Base-by-base conservation (phyloP, 2,113 vertebrate species). In the Ictidomys tridecemlineatus region DNA sequence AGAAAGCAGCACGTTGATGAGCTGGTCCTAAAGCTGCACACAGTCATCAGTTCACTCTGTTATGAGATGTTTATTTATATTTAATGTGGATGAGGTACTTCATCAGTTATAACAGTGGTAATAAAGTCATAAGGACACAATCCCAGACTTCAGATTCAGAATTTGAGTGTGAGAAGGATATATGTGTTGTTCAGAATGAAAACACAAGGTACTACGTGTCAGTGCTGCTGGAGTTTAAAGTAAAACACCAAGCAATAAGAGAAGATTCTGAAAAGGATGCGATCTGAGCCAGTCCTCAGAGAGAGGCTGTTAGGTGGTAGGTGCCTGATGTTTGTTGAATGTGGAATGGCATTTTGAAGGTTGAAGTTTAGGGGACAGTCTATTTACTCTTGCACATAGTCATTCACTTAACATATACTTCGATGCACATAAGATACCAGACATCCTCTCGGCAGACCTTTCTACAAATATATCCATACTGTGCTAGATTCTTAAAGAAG, bases 11-110 rank as follows among this genome's bases (percentile, higher is more conserved):
- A 67, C 5, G 26, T 7, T 58, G 63, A 94, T 83, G 45, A 37
- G 76, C 95, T 93, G 77, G 34, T 83, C 95, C 74, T 79, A 73
- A 63, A 94, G 61, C 13, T 2, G 84, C 51, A 85, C 39, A 76
- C 14, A 39, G 73, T 69, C 63, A 91, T 94, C 30, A 37, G 37
- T 67, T 65, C 42, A 61, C 39, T 92, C 32, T 89, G 94, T 85
- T 51, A 45, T 95, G 82, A 95, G 26, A 12, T 72, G 28, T 96
- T 90, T 92, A 77, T 77, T 93, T 84, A n/a, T 67, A 79, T 56
- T 91, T 94, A 56, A 94, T 85, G 10, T 24, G 0, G 22, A 61
- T 39, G 79, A 76, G 39, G 1, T 2, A 90, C 16, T 69, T 94
- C 34, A 42, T 91, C 72, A 51, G 92, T 95, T 80, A 69, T 90